These are phyloP conservation scores for Dicranocentrus wangi DNA, from an alignment of 2,888 invertebrate species.

Conservation along the genomic window DNA sequence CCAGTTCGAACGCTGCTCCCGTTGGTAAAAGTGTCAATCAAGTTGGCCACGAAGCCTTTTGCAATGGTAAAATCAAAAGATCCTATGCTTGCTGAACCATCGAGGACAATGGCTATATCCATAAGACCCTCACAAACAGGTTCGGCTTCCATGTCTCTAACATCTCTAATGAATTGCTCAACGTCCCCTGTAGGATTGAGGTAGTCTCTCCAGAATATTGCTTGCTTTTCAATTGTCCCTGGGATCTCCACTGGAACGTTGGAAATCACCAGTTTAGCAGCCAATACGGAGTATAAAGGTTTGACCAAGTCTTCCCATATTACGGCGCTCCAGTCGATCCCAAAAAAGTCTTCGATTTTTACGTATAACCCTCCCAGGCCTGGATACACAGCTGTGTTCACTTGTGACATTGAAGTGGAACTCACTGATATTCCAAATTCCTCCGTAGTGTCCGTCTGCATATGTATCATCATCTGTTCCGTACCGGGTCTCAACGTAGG, in stretches of 20 bases:
- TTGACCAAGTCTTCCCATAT: slow-evolving; percentile 33
- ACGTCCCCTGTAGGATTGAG: slow-evolving; percentile 17
- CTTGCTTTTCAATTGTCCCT: slow-evolving; percentile 40
- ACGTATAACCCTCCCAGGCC: background rate
- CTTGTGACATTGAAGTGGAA: slow-evolving; percentile 11
- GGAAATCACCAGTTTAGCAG: slow-evolving; percentile 43
- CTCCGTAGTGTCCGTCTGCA: slow-evolving; percentile 36
- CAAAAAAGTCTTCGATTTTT: slow-evolving; percentile 21
- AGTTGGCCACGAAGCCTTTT: background rate
- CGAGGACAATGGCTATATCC: slow-evolving; percentile 46
- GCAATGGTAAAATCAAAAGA: background rate
- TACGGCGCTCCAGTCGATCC: slow-evolving; percentile 49
- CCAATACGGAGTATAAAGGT: slow-evolving; percentile 64
- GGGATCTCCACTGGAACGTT: slow-evolving; percentile 23
- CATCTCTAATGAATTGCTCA: slow-evolving; percentile 24
- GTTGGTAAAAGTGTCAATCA: background rate
- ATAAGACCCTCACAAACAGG: slow-evolving; percentile 33
- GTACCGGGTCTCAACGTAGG: slow-evolving; percentile 58
- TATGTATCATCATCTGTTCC: slow-evolving; percentile 50
- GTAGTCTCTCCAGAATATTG: slow-evolving; percentile 27
- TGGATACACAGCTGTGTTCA: slow-evolving; percentile 10
- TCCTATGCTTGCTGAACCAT: slow-evolving; percentile 52
- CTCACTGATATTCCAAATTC: slow-evolving; percentile 63
- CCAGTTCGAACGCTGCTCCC: slow-evolving; percentile 1
- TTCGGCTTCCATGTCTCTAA: background rate